These are phyloP conservation scores for Carollia perspicillata DNA, from an alignment of 2,113 vertebrate genomes.

Conservation along the genomic window DNA sequence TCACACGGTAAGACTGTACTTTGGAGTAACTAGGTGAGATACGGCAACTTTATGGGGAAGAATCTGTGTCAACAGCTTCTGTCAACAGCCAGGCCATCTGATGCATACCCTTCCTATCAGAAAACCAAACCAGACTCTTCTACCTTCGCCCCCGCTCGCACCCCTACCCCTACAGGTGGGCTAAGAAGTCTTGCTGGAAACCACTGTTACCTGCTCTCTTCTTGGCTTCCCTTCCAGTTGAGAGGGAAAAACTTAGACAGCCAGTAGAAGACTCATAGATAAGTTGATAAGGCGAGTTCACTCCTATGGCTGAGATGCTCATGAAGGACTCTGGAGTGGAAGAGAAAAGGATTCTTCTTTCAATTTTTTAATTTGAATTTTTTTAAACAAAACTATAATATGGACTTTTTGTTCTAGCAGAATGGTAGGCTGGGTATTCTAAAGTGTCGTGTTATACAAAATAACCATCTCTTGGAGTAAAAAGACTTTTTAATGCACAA, in stretches of 20 bases:
- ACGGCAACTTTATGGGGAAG: too few species aligned
- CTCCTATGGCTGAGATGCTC: background rate
- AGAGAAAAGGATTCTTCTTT: background rate
- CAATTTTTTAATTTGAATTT: background rate
- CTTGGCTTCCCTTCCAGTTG: slow-evolving; percentile 52
- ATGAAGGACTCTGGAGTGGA: background rate
- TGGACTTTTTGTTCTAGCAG: background rate
- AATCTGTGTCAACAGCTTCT: background rate
- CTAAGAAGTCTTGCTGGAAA: background rate
- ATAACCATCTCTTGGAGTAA: background rate
- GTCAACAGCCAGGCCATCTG: background rate
- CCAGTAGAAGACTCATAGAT: slow-evolving; percentile 59
- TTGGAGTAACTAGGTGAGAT: background rate
- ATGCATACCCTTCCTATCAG: background rate
- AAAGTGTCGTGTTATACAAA: background rate
- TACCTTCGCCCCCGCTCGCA: background rate
- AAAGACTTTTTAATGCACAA: background rate
- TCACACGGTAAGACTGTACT: background rate
- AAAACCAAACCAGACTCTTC: background rate
- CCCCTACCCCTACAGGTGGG: background rate
- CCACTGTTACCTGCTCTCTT: slow-evolving; percentile 41
- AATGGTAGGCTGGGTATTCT: background rate
- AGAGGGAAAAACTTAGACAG: slow-evolving; percentile 75
- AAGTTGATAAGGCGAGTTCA: slow-evolving; percentile 66
- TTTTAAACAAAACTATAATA: background rate